Evolutionary conservation across 64 coral and sea anemone genomes (phyloP).

Genomic region (Montipora sp.): DNA sequence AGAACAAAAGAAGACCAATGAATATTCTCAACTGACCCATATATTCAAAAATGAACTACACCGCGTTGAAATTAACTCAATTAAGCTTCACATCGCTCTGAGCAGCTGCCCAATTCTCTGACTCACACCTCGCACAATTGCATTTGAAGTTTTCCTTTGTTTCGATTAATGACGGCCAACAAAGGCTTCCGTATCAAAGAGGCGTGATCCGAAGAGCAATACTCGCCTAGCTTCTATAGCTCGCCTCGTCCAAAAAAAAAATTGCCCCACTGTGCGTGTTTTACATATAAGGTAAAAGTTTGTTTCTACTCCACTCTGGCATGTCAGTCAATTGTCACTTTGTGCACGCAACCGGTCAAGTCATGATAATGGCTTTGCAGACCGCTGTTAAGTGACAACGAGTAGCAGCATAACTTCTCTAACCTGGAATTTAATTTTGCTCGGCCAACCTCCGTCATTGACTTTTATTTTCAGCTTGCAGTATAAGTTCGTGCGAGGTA

Average conservation of each 20-base stretch:
- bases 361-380: slow-evolving; percentile 35
- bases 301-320: background rate
- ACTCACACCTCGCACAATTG: slow-evolving; percentile 57
- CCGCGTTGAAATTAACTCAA: slow-evolving; percentile 89
- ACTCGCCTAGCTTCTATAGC: slow-evolving; percentile 36
- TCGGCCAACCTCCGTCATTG: background rate
- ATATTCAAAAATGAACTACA: slow-evolving; percentile 87
- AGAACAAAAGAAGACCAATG: slow-evolving; percentile 85
- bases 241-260: background rate
- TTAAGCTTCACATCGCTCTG: slow-evolving; percentile 67
- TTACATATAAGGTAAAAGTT: slow-evolving; percentile 85
- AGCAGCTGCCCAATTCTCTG: slow-evolving; percentile 75
- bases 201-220: slow-evolving; percentile 58
- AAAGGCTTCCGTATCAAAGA: slow-evolving; percentile 71
- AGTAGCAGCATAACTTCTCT: background rate
- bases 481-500: background rate
- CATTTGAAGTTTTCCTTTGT: slow-evolving; percentile 67
- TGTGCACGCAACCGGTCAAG: slow-evolving; percentile 40
- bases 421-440: slow-evolving; percentile 12
- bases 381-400: slow-evolving; percentile 42
- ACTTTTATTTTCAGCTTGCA: slow-evolving; percentile 36
- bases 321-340: slow-evolving; percentile 53
- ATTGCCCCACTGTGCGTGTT: slow-evolving; percentile 10
- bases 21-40: slow-evolving; percentile 76
- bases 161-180: slow-evolving; percentile 59